Base-by-base conservation (phyloP, 2,113 vertebrate genomes). In the Cricetomys ansorgei region DNA sequence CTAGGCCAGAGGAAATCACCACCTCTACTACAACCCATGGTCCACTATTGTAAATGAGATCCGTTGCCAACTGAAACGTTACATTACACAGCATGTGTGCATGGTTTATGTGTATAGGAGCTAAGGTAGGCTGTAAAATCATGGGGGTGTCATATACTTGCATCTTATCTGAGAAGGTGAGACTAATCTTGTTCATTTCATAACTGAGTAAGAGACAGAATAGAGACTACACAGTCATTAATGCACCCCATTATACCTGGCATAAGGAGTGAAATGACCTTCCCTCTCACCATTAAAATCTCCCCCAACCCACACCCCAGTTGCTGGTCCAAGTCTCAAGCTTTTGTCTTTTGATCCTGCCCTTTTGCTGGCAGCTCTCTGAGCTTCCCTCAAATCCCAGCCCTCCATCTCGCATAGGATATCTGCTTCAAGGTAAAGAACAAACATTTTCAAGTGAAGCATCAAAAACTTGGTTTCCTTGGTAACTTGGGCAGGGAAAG, bases 401-500 rank as follows among this genome's bases (percentile, higher is more conserved):
- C 4, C 6, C 16, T 37, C 59, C 75, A 16, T n/a, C 13, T 37
- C 4, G 31, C 21, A 50, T 13, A 57, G 25, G 59, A 59, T 31
- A 59, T 4, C n/a, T 23, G 65, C 73, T 93, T 89, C 92, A 75
- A 90, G 45, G 80, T 93, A 81, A 93, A 94, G 43, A 83, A 91
- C 21, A 94, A 9, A n/a, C 29, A 88, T 85, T 88, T 90, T 29
- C 27, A 90, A 91, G 64, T 37, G n/a, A 85, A 64, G 86, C 80
- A 59, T 81, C 15, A 29, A 89, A 62, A 64, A 83, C 53, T 81
- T 15, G 11, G 62, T 96, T 95, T 97, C 92, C 92, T 88, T 92
- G 94, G 95, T 83, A 91, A 96, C 94, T 57, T 57, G 76, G 72
- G 43, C 50, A 88, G 53, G 59, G 85, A 88, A 89, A 89, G 80